Evolutionary conservation across 2,888 invertebrate species (phyloP).

Genomic region (Panopea generosa): DNA sequence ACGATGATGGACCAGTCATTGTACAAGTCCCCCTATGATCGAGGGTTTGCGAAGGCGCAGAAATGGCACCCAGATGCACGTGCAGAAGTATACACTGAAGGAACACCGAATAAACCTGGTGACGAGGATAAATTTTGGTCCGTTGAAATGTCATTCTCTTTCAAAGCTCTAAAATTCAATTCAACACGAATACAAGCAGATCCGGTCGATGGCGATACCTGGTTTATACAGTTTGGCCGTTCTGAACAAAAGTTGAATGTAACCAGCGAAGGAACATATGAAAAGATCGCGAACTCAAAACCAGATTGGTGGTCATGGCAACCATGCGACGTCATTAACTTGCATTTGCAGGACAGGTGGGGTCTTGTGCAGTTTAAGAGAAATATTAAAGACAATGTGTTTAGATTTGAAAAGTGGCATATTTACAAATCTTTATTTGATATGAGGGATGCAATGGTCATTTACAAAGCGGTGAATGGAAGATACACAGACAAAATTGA

Average conservation of each 20-base stretch:
- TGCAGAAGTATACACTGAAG: constrained; percentile 60
- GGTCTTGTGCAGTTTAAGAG: constrained; percentile 70
- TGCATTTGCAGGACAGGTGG: constrained; percentile 63
- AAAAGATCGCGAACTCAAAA: neutral
- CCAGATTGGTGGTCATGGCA: constrained; percentile 53
- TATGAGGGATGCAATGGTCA: constrained; percentile 60
- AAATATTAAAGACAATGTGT: constrained; percentile 16
- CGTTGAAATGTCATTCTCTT: constrained; percentile 72
- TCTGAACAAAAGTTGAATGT: constrained; percentile 19
- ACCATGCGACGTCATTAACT: constrained; percentile 40
- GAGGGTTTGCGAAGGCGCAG: neutral
- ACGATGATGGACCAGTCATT: constrained; percentile 62
- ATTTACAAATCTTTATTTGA: constrained; percentile 67
- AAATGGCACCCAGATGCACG: constrained; percentile 62
- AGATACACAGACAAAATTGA: constrained; percentile 62
- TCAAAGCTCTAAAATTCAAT: constrained; percentile 48
- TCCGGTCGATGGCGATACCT: constrained; percentile 20
- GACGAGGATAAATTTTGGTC: constrained; percentile 66
- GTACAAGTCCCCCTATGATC: constrained; percentile 39
- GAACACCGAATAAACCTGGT: constrained; percentile 60
- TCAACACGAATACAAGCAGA: constrained; percentile 2
- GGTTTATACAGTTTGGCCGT: constrained; percentile 35
- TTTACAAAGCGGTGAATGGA: constrained; percentile 69
- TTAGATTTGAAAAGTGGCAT: constrained; percentile 53
- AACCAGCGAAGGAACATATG: constrained; percentile 5